Conservation (phyloP, 2,888 invertebrate species). For the Myopa testacea region DNA sequence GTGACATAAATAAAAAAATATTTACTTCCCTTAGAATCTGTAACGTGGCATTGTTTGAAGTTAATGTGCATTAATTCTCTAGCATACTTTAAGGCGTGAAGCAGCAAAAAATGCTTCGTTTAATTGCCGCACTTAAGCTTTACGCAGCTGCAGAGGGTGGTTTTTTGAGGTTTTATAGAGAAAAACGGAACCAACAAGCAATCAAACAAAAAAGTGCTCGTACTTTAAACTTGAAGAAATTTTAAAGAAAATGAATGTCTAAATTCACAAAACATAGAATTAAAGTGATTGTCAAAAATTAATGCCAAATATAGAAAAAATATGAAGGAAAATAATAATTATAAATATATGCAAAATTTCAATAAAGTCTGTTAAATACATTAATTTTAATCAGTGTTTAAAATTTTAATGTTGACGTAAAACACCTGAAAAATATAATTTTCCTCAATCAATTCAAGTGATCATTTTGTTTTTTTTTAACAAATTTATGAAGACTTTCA, state of each 20-base stretch:
- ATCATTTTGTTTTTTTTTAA: too few relatives aligned
- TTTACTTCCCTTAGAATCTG: not conserved
- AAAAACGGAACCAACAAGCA: not conserved
- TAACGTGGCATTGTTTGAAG: conserved; percentile 17
- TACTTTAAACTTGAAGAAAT: not conserved
- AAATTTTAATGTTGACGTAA: too few relatives aligned
- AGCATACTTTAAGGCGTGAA: conserved; percentile 32
- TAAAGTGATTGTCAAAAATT: not conserved
- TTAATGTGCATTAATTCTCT: conserved; percentile 32
- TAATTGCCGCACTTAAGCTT: conserved; percentile 29
- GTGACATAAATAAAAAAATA: too few relatives aligned
- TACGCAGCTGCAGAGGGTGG: not conserved
- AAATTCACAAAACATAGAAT: not conserved
- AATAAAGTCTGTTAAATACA: too few relatives aligned
- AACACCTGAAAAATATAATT: too few relatives aligned
- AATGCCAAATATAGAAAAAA: not conserved
- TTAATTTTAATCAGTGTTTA: too few relatives aligned
- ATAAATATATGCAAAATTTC: too few relatives aligned
- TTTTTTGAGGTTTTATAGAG: not conserved
- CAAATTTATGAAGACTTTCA: too few relatives aligned
- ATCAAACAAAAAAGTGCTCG: too few relatives aligned
- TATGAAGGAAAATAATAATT: not conserved
- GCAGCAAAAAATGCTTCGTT: conserved; percentile 15
- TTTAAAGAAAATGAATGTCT: not conserved
- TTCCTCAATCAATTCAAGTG: too few relatives aligned